Conservation (phyloP, 2,797 vertebrate species). For the Pipistrellus nathusii region DNA sequence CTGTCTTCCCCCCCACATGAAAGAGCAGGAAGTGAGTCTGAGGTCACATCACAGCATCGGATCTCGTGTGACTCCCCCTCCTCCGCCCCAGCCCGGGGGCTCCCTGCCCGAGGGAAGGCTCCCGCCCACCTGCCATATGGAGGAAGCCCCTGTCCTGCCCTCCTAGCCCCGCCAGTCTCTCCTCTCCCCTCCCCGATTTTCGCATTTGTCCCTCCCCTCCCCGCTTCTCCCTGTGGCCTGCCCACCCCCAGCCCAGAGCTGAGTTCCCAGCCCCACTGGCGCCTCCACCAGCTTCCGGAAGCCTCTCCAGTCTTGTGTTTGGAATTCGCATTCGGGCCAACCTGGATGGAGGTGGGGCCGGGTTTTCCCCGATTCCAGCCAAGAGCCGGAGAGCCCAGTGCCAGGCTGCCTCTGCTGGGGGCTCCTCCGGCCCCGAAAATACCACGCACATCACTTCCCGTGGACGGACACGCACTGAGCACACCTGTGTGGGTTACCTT, state of each 20-base stretch:
- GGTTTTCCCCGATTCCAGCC: background rate
- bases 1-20: background rate
- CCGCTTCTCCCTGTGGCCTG: background rate
- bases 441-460: background rate
- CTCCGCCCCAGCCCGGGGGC: background rate
- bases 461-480: background rate
- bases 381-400: background rate
- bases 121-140: fast-evolving
- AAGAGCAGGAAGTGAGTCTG: background rate
- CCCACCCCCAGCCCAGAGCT: background rate
- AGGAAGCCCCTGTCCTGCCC: background rate
- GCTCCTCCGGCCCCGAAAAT: background rate
- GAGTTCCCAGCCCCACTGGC: background rate
- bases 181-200: background rate
- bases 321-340: background rate
- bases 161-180: background rate
- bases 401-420: background rate
- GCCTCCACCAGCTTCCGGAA: background rate
- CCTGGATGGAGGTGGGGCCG: background rate
- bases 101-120: background rate
- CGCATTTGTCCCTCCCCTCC: background rate
- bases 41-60: background rate
- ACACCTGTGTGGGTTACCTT: background rate
- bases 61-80: background rate
- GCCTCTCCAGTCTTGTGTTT: background rate